A percentile compares a stretch with the other conserved stretches of the same genome.
phyloP scores from a whole-genome alignment of 2,888 invertebrate species.

The Epinotia brunnichana region DNA sequence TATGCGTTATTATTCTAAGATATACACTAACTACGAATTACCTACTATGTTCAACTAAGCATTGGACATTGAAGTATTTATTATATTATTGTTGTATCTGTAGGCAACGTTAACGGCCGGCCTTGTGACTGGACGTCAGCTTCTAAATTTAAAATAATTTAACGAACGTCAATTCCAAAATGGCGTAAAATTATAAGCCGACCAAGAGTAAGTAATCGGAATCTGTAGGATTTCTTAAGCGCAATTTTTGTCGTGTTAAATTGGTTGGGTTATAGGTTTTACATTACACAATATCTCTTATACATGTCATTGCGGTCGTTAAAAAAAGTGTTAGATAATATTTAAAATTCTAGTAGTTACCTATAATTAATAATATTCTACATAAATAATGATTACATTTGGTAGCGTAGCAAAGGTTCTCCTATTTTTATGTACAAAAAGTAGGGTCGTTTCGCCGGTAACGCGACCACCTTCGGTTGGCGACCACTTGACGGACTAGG shows the following conservation, averaged over 20 bases:
- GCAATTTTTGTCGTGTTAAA: not conserved
- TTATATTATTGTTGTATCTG: conserved; percentile 14
- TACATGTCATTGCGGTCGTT: not conserved
- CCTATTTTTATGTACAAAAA: too few species aligned
- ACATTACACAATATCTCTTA: not conserved
- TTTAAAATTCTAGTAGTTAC: not conserved
- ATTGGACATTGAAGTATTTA: conserved; percentile 19
- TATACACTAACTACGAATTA: not conserved
- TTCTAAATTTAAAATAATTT: conserved; percentile 31
- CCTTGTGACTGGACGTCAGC: conserved; percentile 18
- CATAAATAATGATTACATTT: too few species aligned
- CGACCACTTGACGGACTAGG: too few species aligned
- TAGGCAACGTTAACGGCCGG: conserved; percentile 7
- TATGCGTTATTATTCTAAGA: too few species aligned
- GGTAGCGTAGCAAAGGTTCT: too few species aligned
- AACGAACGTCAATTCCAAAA: not conserved
- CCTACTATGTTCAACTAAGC: not conserved
- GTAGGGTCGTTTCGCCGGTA: too few species aligned
- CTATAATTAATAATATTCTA: too few species aligned
- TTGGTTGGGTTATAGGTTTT: not conserved
- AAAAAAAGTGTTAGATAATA: not conserved
- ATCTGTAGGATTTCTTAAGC: not conserved
- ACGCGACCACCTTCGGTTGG: too few species aligned
- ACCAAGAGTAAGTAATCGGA: not conserved
- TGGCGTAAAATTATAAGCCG: not conserved